phyloP scores from a whole-genome alignment of 2,888 invertebrate genomes.

The Coelopa pilipes region DNA sequence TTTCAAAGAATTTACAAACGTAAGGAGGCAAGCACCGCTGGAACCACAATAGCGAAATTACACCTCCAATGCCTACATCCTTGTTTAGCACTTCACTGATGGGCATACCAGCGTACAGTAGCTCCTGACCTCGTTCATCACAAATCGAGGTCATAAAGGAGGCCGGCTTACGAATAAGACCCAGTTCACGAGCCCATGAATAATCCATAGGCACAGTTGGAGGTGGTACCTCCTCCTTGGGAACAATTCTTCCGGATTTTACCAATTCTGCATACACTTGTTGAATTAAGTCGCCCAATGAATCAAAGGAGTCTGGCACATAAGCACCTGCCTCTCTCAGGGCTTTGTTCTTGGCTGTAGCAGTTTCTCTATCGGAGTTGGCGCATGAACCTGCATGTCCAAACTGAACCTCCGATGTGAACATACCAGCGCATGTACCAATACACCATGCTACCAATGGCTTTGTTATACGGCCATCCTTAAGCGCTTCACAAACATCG shows the following conservation, averaged over 20 bases:
- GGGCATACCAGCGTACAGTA: constrained; percentile 95
- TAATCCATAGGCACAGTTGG: constrained; percentile 99
- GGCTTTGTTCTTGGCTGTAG: constrained; percentile 89
- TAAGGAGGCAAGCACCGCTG: constrained; percentile 94
- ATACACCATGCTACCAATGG: constrained; percentile 99
- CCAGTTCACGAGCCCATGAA: constrained; percentile 96
- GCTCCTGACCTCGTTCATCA: constrained; percentile 97
- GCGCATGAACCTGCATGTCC: constrained; percentile 99
- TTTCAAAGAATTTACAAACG: constrained; percentile 97
- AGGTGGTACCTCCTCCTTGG: constrained; percentile 92
- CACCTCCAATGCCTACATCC: constrained; percentile 97
- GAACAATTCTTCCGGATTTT: constrained; percentile 82
- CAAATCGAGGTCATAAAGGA: constrained; percentile 99
- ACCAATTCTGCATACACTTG: constrained; percentile 83
- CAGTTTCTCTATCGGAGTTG: constrained; percentile 92
- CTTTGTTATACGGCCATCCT: constrained; percentile 84
- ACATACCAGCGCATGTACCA: constrained; percentile 90
- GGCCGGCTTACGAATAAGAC: constrained; percentile 97
- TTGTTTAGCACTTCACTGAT: constrained; percentile 89
- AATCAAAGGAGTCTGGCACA: constrained; percentile 95
- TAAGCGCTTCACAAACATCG: constrained; percentile 89
- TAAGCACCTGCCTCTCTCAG: constrained; percentile 84
- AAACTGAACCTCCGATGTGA: constrained; percentile 93
- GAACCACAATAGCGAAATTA: constrained; percentile 97
- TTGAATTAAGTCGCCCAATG: constrained; percentile 82